A percentile compares a stretch with the other conserved stretches of the same genome.
phyloP scores from a whole-genome alignment of 2,113 vertebrate species.

The Bungarus multicinctus region DNA sequence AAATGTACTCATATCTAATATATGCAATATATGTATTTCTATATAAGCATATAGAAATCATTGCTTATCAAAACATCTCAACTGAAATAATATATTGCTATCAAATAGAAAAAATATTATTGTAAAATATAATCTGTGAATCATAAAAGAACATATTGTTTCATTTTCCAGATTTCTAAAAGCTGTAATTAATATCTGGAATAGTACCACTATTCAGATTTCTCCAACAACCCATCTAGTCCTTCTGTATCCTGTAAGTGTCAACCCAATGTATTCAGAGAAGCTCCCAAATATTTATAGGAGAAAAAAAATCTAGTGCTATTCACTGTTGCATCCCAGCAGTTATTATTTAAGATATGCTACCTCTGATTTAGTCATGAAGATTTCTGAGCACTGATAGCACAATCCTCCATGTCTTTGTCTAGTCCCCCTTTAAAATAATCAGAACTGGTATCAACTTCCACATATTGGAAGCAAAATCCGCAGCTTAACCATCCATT shows the following conservation, averaged over 20 bases:
- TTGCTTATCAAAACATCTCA: background rate
- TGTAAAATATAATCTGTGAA: background rate
- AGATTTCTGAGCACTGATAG: background rate
- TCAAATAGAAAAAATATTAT: background rate
- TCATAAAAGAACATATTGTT: background rate
- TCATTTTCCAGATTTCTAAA: background rate
- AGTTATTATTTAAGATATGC: background rate
- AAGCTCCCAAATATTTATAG: background rate
- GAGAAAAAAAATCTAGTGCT: background rate
- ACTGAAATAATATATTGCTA: background rate
- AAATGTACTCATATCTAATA: background rate
- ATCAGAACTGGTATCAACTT: background rate
- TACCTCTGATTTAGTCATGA: background rate
- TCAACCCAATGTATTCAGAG: background rate
- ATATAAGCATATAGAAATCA: background rate
- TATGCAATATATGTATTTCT: background rate
- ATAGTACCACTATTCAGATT: background rate
- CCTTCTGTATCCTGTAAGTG: background rate
- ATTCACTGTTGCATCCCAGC: background rate
- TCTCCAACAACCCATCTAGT: background rate
- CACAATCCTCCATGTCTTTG: background rate
- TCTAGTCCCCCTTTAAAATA: background rate
- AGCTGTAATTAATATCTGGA: background rate
- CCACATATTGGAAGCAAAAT: background rate
- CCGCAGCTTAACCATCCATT: background rate